Conservation (phyloP, 2,797 vertebrate genomes). For the Mormyrops attenuatus region DNA sequence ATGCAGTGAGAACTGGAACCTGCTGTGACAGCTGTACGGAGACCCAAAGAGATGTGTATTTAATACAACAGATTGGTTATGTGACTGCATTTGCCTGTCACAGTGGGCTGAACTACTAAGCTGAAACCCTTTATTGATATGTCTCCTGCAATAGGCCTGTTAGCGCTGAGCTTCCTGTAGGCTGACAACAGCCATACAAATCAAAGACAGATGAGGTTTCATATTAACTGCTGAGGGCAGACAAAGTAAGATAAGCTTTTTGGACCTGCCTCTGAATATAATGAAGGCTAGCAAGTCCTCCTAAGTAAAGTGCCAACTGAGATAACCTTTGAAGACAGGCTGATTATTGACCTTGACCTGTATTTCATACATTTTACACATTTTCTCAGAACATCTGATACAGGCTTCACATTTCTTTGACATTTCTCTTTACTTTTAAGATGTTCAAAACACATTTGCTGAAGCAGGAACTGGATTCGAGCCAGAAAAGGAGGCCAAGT, state of each 20-base stretch:
- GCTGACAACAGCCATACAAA: background rate
- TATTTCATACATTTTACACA: background rate
- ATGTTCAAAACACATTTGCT: background rate
- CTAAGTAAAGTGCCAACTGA: background rate
- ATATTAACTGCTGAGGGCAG: background rate
- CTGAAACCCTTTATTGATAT: background rate
- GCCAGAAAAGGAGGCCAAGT: background rate
- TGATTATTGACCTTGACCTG: background rate
- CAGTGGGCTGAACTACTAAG: background rate
- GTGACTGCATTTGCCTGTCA: background rate
- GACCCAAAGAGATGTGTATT: background rate
- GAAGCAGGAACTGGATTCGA: background rate
- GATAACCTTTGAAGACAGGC: background rate
- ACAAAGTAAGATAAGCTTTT: background rate
- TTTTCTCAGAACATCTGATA: background rate
- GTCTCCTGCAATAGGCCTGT: background rate
- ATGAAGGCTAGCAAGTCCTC: background rate
- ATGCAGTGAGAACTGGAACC: background rate
- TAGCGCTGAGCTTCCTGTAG: background rate
- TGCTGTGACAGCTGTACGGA: background rate
- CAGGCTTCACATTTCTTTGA: background rate
- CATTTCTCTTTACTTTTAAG: background rate
- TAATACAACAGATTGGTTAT: background rate
- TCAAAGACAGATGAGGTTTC: background rate
- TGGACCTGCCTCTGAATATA: background rate